These are phyloP conservation scores for Chelonia mydas DNA, from an alignment of 2,797 vertebrate genomes.

Conservation along the genomic window DNA sequence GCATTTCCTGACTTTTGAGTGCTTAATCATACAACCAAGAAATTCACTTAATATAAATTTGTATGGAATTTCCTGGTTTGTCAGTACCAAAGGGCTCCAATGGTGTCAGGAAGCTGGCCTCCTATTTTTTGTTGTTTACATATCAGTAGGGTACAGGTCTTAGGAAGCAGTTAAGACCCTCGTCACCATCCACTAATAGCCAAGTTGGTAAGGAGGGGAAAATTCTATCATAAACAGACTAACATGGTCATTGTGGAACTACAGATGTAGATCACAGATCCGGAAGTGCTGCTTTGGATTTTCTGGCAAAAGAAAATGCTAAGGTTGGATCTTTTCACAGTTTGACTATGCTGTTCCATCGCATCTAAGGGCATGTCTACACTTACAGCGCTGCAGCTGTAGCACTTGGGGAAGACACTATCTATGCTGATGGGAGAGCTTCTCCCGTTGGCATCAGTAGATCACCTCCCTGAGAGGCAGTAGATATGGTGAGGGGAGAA, in stretches of 20 bases:
- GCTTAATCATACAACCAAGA: not conserved
- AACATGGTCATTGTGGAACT: not conserved
- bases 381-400: not conserved
- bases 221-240: not conserved
- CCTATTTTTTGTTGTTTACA: not conserved
- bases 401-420: not conserved
- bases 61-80: not conserved
- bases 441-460: not conserved
- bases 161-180: not conserved
- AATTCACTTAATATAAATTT: not conserved
- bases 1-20: not conserved
- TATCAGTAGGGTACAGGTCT: not conserved
- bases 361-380: not conserved
- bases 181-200: not conserved
- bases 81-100: not conserved
- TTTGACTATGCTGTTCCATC: not conserved
- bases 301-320: not conserved
- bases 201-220: not conserved
- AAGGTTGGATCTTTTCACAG: not conserved
- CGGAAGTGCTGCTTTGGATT: not conserved
- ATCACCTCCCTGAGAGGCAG: not conserved
- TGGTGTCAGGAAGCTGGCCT: not conserved
- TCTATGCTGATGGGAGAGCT: not conserved
- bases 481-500: not conserved
- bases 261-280: not conserved